Conservation (phyloP, 2,113 vertebrate species). For the Oreamnos americanus region DNA sequence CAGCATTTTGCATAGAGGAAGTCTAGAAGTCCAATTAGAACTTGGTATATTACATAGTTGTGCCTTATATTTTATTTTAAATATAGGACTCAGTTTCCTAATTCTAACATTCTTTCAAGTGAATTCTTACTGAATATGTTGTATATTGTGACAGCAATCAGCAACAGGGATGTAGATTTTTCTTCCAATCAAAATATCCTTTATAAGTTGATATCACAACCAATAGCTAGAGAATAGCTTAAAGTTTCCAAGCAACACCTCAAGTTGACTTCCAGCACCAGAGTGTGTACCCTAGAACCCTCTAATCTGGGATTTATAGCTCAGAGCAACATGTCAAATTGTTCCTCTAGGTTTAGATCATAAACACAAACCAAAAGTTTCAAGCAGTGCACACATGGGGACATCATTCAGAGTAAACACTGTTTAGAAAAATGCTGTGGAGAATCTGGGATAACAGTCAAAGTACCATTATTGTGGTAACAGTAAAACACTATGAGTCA, state of each 20-base stretch:
- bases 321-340: background rate
- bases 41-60: background rate
- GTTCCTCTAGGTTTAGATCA: background rate
- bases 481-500: background rate
- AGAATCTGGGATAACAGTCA: background rate
- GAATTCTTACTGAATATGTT: background rate
- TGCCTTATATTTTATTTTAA: background rate
- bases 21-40: background rate
- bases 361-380: background rate
- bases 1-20: background rate
- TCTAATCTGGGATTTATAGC: background rate
- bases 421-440: background rate
- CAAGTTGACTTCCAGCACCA: background rate
- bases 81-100: background rate
- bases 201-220: background rate
- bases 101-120: background rate
- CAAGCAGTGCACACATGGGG: fast-evolving
- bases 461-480: too few relatives aligned
- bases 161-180: background rate
- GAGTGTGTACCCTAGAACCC: too few relatives aligned
- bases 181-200: background rate
- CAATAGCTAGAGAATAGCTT: background rate
- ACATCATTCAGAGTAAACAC: background rate
- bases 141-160: background rate
- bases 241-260: background rate